Conservation (phyloP, 2,888 invertebrate species). For the Microchrysa polita region DNA sequence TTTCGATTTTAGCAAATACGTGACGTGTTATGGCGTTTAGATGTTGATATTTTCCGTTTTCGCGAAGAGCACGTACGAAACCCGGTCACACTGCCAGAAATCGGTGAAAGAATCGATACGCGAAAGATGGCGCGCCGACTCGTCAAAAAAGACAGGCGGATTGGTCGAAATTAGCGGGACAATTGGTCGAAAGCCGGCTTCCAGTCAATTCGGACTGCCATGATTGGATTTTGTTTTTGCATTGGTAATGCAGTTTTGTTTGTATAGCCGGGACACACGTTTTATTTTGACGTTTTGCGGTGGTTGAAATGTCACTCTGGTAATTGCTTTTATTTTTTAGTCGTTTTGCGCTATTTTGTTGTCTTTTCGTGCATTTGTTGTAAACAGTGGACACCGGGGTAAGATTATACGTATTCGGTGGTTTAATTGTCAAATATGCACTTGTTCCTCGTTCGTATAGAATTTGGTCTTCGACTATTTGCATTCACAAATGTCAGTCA, state of each 20-base stretch:
- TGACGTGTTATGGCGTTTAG: not conserved
- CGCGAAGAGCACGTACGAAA: constrained; percentile 15
- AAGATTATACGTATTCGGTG: too few relatives aligned
- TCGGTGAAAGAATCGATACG: constrained; percentile 23
- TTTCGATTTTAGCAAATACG: not conserved
- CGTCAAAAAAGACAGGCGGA: not conserved
- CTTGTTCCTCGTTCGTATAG: too few relatives aligned
- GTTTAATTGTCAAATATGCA: too few relatives aligned
- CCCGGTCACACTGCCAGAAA: constrained; percentile 26
- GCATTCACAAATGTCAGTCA: too few relatives aligned
- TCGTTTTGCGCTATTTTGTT: too few relatives aligned
- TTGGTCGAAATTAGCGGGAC: constrained; percentile 11
- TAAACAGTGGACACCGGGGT: too few relatives aligned
- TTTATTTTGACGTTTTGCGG: too few relatives aligned
- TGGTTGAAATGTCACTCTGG: too few relatives aligned
- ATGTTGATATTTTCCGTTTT: constrained; percentile 16
- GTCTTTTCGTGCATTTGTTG: too few relatives aligned
- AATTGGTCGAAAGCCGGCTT: constrained; percentile 31
- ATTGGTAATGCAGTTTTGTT: not conserved
- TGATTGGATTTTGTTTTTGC: not conserved
- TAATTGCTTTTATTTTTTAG: too few relatives aligned
- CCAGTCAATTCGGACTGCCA: constrained; percentile 11
- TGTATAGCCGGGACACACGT: too few relatives aligned
- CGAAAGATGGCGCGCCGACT: constrained; percentile 40
- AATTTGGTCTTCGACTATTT: too few relatives aligned